phyloP scores from a whole-genome alignment of 2,888 invertebrate species.

The Troglohyphantes excavatus region DNA sequence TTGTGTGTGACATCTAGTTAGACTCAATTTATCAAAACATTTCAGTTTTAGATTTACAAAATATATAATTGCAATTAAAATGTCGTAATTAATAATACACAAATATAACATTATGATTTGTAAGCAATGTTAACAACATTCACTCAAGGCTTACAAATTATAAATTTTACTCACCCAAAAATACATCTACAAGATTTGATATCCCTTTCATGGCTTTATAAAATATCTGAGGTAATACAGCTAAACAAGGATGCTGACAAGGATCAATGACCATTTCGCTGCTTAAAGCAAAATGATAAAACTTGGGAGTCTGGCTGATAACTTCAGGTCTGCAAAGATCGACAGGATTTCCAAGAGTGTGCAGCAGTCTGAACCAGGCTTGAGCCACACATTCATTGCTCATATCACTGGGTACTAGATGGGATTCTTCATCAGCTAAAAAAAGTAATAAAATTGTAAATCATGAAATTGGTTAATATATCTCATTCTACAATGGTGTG shows the following conservation, averaged over 20 bases:
- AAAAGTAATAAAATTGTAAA: no score
- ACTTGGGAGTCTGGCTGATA: conserved; percentile 88
- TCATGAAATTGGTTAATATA: no score
- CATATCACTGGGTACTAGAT: conserved; percentile 92
- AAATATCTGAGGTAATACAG: conserved; percentile 92
- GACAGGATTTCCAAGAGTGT: conserved; percentile 96
- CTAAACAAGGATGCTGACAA: conserved; percentile 93
- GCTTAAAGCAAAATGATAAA: conserved; percentile 90
- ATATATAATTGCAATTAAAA: no score
- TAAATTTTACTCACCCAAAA: conserved; percentile 88
- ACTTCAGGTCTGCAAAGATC: conserved; percentile 93
- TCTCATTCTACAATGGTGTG: no score
- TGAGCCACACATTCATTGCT: conserved; percentile 93
- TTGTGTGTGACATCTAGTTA: no score
- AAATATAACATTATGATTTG: no score
- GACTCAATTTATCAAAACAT: no score
- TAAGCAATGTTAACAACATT: no score
- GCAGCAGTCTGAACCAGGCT: conserved; percentile 96
- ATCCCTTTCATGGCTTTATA: conserved; percentile 96
- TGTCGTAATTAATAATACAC: no score
- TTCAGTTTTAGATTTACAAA: no score
- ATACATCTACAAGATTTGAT: conserved; percentile 96
- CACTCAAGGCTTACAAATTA: no score
- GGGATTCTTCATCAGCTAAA: conserved; percentile 92
- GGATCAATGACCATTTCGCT: conserved; percentile 91